Conservation (phyloP, 2,888 invertebrate species). For the Lissonota sp. region DNA sequence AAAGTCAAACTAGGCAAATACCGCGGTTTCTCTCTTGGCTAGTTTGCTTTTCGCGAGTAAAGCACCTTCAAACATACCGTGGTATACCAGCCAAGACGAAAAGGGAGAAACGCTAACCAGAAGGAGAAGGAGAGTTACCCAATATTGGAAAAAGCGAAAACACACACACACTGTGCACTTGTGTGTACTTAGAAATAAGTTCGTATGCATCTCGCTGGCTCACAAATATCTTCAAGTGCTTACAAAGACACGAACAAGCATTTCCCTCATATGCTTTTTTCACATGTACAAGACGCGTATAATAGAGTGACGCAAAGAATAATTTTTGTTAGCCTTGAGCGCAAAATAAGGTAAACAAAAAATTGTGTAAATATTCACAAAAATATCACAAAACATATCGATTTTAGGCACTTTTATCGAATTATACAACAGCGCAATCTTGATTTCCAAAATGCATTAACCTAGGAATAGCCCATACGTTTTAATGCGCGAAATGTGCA, state of each 20-base stretch:
- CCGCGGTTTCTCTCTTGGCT: slow-evolving; percentile 39
- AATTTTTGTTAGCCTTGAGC: too few relatives aligned
- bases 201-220: slow-evolving; percentile 31
- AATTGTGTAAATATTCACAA: too few relatives aligned
- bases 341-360: too few relatives aligned
- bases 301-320: too few relatives aligned
- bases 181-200: background rate
- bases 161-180: background rate
- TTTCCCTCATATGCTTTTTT: slow-evolving; percentile 23
- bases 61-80: slow-evolving; percentile 17
- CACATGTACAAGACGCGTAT: background rate
- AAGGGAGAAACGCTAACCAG: slow-evolving; percentile 16
- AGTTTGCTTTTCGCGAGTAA: slow-evolving; percentile 48
- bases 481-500: slow-evolving; percentile 15
- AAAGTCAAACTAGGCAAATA: slow-evolving; percentile 36
- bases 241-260: slow-evolving; percentile 24
- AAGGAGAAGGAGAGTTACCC: slow-evolving; percentile 30
- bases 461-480: too few relatives aligned
- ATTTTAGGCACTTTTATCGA: too few relatives aligned
- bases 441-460: too few relatives aligned
- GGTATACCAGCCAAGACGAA: slow-evolving; percentile 16
- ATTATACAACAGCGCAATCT: too few relatives aligned
- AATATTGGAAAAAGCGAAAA: slow-evolving; percentile 45
- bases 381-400: too few relatives aligned
- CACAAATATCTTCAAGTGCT: slow-evolving; percentile 16